Percentiles rank a stretch among this genome's conserved stretches.
phyloP scores from a whole-genome alignment of 2,888 invertebrate genomes.

The Theodoxus fluviatilis region DNA sequence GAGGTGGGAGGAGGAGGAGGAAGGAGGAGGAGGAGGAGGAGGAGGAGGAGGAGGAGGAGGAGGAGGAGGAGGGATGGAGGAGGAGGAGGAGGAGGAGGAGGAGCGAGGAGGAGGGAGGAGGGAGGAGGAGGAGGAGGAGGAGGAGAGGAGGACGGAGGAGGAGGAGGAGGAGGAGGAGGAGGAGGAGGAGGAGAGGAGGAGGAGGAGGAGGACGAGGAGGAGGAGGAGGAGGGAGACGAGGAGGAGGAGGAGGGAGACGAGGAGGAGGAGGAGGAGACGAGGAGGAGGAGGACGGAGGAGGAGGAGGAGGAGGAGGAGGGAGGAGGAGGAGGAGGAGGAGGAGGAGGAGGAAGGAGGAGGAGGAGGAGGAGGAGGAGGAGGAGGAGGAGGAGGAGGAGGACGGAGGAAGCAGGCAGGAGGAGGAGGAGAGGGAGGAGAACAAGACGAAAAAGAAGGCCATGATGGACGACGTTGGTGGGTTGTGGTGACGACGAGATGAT shows the following conservation, averaged over 20 bases:
- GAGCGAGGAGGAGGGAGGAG: background rate
- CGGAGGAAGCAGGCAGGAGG: no score
- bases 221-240: no score
- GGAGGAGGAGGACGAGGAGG: no score
- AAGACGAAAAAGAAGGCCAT: no score
- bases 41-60: conserved; percentile 1
- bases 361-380: background rate
- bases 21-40: background rate
- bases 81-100: background rate
- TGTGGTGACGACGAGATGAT: no score
- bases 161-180: background rate
- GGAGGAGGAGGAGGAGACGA: no score
- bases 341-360: background rate
- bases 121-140: background rate
- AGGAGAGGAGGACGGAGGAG: background rate
- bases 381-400: no score
- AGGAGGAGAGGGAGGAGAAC: no score
- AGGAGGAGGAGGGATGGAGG: background rate
- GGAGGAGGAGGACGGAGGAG: no score
- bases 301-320: background rate
- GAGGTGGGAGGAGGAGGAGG: background rate
- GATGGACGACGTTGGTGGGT: no score
- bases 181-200: no score
- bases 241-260: background rate
- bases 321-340: conserved; percentile 1